Evolutionary conservation across 92 coral and sea anemone genomes (phyloP), one percentile per base, ranked within the genome.

Genomic region (Porites cylindrica): DNA sequence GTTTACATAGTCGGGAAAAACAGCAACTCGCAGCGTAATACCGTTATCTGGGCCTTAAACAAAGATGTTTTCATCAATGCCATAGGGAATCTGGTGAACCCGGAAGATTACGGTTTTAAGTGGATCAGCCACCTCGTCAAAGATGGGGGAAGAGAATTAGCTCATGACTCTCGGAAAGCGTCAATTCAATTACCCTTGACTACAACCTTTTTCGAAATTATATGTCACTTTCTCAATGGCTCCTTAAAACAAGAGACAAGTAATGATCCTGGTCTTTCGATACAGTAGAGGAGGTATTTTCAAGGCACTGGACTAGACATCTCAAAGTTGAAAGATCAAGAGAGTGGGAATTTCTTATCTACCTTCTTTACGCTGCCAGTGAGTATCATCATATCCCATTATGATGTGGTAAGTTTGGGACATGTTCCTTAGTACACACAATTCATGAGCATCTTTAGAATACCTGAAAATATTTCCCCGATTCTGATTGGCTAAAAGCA

Each of bases 61-160:
- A 10, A 59, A 1, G 70, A 80, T 18, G 53, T 86, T 23, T 70
- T 80, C 24, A 85, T 85, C 19, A 75, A 85, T 86, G 73, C 23
- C 32, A 59, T 24, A 3, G 91, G 83, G 59, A 43, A 79, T 53
- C 18, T 83, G 10, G 84, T 79, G 62, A 72, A 63, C 17, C 54
- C 82, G 0, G 50, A 67, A 9, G 84, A 70, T 38, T 68, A 82
- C 67, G 89, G 94, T 4, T 74, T 91, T 50, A 53, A 24, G 10
- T 91, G 94, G 94, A 86, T 86, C 14, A 72, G 94, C 43, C 50
- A 91, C 68, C 88, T 91, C 0, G 81, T 88, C 62, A 82, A 88
- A 3, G 94, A 83, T 17, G 73, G 81, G 29, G 83, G 89, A 50
- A 64, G 20, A 43, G 77, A 88, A 26, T 47, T 83, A 23, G 94